phyloP scores from a whole-genome alignment of 2,797 vertebrate genomes.

The Smutsia gigantea region DNA sequence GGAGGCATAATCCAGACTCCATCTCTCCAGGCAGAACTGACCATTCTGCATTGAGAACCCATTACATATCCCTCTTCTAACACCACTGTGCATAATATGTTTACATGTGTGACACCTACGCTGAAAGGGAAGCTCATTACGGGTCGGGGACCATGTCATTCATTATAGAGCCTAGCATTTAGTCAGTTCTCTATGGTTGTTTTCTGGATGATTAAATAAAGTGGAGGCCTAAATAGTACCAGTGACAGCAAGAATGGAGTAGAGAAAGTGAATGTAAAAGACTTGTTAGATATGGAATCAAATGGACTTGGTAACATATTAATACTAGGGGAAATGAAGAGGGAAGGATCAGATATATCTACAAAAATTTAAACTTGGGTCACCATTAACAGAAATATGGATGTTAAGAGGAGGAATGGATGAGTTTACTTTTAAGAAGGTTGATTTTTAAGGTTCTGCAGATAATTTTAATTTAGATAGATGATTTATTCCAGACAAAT shows the following conservation, averaged over 20 bases:
- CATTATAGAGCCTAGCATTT: not conserved
- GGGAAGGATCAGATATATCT: not conserved
- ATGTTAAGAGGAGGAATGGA: not conserved
- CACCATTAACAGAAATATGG: not conserved
- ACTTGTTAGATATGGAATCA: not conserved
- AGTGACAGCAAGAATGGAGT: not conserved
- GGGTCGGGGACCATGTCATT: not conserved
- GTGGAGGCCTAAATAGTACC: not conserved
- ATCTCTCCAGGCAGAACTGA: not conserved
- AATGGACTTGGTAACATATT: not conserved
- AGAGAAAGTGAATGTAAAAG: not conserved
- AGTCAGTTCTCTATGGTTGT: not conserved
- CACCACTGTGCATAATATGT: rapidly evolving
- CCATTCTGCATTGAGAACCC: not conserved
- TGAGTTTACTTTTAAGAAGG: conserved; percentile 21
- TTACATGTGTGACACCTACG: not conserved
- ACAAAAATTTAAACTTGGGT: not conserved
- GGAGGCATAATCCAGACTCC: not conserved
- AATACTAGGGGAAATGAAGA: not conserved
- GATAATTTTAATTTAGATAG: conserved; percentile 16
- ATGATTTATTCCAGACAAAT: not conserved
- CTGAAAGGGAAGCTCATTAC: not conserved
- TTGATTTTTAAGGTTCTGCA: not conserved
- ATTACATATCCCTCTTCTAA: not conserved
- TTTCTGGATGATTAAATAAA: conserved; percentile 10